phyloP scores from a whole-genome alignment of 2,797 vertebrate genomes.

The Enoplosus armatus region DNA sequence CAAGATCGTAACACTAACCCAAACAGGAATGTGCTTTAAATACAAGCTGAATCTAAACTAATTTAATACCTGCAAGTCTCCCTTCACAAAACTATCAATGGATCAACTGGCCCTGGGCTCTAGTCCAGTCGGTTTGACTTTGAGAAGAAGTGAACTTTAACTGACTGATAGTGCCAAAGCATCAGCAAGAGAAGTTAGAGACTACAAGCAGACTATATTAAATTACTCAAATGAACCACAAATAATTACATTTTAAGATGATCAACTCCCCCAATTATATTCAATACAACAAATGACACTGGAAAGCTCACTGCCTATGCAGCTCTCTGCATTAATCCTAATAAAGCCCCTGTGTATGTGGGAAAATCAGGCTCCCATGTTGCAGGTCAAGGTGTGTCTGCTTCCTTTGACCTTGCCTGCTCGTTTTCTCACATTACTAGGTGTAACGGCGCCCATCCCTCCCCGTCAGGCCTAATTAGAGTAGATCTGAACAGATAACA shows the following conservation, averaged over 20 bases:
- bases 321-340: slow-evolving; percentile 23
- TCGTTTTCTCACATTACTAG: slow-evolving; percentile 22
- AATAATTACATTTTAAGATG: background rate
- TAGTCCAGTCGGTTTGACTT: background rate
- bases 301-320: background rate
- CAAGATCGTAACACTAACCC: no score
- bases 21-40: no score
- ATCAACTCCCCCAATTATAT: background rate
- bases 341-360: slow-evolving; percentile 23
- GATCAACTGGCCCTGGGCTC: slow-evolving; percentile 7
- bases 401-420: slow-evolving; percentile 28
- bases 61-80: slow-evolving; percentile 6
- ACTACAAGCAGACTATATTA: background rate
- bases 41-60: no score
- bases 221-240: background rate
- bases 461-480: slow-evolving; percentile 40
- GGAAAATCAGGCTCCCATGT: slow-evolving; percentile 33
- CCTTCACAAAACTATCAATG: slow-evolving; percentile 15
- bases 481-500: slow-evolving; percentile 25
- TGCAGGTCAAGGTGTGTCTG: slow-evolving; percentile 52
- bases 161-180: background rate
- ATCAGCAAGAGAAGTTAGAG: background rate
- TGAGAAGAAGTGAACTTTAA: background rate
- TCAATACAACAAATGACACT: background rate
- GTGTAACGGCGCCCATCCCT: slow-evolving; percentile 17